Evolutionary conservation across 2,113 vertebrate genomes (phyloP).

Genomic region (Dicrurus megarhynchus): DNA sequence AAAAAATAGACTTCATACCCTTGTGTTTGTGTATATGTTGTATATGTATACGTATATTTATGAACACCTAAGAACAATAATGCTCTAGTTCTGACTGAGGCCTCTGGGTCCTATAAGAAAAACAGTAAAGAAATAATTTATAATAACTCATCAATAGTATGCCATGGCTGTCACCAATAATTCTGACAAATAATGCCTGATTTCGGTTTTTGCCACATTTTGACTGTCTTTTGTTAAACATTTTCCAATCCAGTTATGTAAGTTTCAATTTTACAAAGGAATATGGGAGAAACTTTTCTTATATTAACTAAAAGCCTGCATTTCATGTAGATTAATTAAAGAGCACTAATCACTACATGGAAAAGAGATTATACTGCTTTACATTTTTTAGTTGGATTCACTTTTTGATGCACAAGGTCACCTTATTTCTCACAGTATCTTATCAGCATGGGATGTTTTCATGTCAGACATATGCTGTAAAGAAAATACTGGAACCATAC

Average conservation of each 20-base stretch:
- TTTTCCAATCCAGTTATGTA: neutral
- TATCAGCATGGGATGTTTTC: neutral
- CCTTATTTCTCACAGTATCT: neutral
- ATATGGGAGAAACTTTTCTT: neutral
- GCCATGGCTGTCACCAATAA: neutral
- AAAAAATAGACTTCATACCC: neutral
- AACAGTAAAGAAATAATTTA: neutral
- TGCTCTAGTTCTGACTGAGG: neutral
- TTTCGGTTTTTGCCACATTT: neutral
- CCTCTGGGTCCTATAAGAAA: neutral
- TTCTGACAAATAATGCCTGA: neutral
- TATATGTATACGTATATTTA: neutral
- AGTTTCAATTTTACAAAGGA: neutral
- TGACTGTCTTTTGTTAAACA: neutral
- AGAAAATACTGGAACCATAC: neutral
- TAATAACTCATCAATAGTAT: neutral
- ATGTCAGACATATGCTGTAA: neutral
- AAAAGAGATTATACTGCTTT: neutral
- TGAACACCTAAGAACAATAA: neutral
- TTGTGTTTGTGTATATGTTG: neutral
- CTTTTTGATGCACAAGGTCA: neutral
- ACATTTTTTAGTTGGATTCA: neutral
- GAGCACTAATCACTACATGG: neutral
- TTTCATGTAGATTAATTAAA: neutral
- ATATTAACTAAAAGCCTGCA: neutral